These are phyloP conservation scores for Pluvianellus socialis DNA, from an alignment of 2,113 vertebrate genomes.

Conservation along the genomic window DNA sequence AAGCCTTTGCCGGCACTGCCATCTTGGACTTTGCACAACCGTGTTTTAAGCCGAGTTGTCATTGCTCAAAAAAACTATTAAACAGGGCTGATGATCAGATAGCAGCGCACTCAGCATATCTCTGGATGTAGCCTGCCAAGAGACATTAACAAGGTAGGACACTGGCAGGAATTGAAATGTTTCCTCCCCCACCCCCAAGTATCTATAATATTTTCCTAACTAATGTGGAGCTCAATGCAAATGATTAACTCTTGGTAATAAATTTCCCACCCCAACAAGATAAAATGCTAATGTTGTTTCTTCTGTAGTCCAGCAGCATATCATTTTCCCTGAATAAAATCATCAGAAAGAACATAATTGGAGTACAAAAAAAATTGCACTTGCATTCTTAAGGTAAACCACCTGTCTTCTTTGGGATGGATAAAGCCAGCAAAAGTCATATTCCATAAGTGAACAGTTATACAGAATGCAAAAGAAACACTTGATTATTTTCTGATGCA, in stretches of 20 bases:
- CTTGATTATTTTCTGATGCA: neutral
- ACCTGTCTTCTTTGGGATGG: neutral
- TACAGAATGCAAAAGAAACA: neutral
- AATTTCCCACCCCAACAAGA: neutral
- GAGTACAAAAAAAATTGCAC: neutral
- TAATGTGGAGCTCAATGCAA: neutral
- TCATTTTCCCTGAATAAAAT: neutral
- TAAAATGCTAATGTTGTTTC: neutral
- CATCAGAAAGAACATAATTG: neutral
- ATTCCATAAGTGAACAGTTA: neutral
- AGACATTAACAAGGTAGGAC: neutral
- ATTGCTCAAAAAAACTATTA: neutral
- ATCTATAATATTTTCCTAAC: neutral
- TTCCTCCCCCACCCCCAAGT: neutral
- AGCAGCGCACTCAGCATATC: neutral
- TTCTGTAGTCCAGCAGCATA: neutral
- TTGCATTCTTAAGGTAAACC: neutral
- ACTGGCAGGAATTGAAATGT: neutral
- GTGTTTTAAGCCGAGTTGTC: neutral
- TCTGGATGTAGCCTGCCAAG: neutral
- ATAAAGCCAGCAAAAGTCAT: neutral
- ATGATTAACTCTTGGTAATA: constrained; percentile 2
- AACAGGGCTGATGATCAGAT: neutral
- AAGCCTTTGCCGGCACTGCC: neutral
- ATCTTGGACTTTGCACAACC: neutral